These are phyloP conservation scores for Thunnus maccoyii DNA, from an alignment of 2,113 vertebrate species.

Conservation along the genomic window DNA sequence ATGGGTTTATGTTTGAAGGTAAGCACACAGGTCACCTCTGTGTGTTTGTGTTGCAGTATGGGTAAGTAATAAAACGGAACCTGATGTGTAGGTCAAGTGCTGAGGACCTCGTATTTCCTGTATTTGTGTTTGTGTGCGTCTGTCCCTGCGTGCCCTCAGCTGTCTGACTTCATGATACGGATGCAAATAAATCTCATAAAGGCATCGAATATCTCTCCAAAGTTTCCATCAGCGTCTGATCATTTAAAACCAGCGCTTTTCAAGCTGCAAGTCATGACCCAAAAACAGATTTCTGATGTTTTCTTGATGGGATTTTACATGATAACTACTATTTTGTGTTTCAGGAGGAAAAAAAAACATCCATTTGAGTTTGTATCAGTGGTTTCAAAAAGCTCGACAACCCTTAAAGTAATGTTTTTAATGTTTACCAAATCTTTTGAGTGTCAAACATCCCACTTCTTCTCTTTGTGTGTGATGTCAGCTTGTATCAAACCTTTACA, in stretches of 20 bases:
- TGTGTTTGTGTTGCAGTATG: neutral
- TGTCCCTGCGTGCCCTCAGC: neutral
- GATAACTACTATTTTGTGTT: neutral
- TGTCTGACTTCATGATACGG: conserved; percentile 7
- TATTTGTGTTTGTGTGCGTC: neutral
- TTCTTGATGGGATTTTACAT: neutral
- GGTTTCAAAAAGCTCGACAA: neutral
- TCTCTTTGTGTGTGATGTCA: too few species aligned
- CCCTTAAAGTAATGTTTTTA: neutral
- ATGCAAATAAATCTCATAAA: conserved; percentile 5
- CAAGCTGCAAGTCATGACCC: neutral
- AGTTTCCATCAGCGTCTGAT: neutral
- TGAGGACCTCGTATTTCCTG: conserved; percentile 1
- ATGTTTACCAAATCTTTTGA: neutral
- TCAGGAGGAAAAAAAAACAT: neutral
- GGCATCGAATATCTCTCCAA: neutral
- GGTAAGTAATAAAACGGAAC: neutral
- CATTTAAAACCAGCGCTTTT: neutral
- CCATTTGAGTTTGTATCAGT: neutral
- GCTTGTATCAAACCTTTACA: too few species aligned
- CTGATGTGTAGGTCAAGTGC: conserved; percentile 20
- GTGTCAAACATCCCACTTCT: neutral
- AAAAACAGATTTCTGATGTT: neutral
- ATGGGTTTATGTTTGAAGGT: neutral
- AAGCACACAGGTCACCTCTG: neutral